Evolutionary conservation across 2,113 vertebrate species (phyloP).

Genomic region (Glareola pratincola): DNA sequence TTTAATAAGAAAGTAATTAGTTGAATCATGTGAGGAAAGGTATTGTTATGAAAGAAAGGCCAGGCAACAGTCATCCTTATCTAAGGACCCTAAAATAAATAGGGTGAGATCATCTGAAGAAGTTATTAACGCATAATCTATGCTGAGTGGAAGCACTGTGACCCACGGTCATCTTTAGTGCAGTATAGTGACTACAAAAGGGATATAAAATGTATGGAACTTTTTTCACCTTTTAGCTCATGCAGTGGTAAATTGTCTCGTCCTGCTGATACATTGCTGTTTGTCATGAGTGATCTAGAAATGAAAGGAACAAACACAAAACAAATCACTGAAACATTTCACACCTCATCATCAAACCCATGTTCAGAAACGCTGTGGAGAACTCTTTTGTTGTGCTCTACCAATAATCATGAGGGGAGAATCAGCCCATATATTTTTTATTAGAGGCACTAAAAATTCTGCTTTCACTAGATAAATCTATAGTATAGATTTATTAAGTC

Average conservation of each 20-base stretch:
- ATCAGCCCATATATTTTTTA: conserved; percentile 32
- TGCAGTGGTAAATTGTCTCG: conserved; percentile 35
- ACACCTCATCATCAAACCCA: conserved; percentile 57
- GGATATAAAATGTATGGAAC: conserved; percentile 56
- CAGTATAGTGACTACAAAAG: conserved; percentile 35
- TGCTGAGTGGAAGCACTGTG: conserved; percentile 9
- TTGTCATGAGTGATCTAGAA: conserved; percentile 62
- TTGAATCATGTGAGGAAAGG: neutral
- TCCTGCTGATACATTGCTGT: conserved; percentile 60
- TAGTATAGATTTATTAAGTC: neutral
- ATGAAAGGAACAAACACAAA: conserved; percentile 63
- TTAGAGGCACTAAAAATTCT: conserved; percentile 28
- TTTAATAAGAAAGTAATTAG: neutral
- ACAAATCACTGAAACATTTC: conserved; percentile 65
- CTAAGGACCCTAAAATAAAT: conserved; percentile 4
- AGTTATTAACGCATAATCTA: conserved; percentile 4
- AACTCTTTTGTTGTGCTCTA: conserved; percentile 36
- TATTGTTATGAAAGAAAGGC: neutral
- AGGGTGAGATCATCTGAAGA: neutral
- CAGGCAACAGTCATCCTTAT: neutral
- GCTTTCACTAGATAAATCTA: neutral
- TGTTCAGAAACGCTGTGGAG: neutral
- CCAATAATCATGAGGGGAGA: conserved; percentile 5
- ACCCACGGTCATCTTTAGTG: conserved; percentile 14
- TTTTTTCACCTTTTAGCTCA: conserved; percentile 44